Evolutionary conservation across 1,140 invertebrate species (phyloP), one percentile per base, ranked within the genome.

Genomic region (Conopomorpha cramerella): DNA sequence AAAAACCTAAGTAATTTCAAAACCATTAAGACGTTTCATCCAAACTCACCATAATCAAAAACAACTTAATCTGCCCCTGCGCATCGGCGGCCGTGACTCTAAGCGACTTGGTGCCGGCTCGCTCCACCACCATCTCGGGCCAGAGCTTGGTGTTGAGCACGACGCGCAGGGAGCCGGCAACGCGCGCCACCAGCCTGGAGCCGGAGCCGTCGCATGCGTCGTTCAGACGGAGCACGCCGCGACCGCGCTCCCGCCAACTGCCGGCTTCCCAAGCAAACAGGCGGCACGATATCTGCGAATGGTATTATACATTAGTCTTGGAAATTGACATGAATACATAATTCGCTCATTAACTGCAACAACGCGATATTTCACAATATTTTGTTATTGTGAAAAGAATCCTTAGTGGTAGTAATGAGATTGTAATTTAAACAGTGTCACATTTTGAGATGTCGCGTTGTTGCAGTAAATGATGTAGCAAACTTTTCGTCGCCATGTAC

Each of bases 81-180:
- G 85, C 83, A 57, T 96, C 93, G 55, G 91, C 87, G 0, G 92
- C 95, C 1, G 93, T 96, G 39, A 97, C 80, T 30, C 93, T 81
- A 8, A 97, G 80, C 45, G 90, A 94, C 78, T 95, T 96, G 30
- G 83, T 81, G 56, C 89, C 92, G 1, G 93, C 88, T 41, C 86
- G 82, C 53, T 96, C 91, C 1, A 91, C 86, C 3, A 89, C 87
- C 95, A 98, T 98, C 26, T 88, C 94, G 2, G 90, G 82, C 92
- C 93, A 97, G 25, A 93, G 83, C 79, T 96, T 96, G 15, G 95
- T 96, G 67, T 98, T 98, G 10, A 98, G 78, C 50, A 96, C 86
- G 33, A 98, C 84, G 42, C 93, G 83, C 35, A 96, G 83, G 43
- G 89, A 94, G 11, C 95, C 95, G 13, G 90, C 82, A 8, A 89